A percentile compares a stretch with the other conserved stretches of the same genome.
These are phyloP conservation scores for Gymnosoma rotundatum DNA, from an alignment of 2,888 invertebrate genomes.

Conservation along the genomic window DNA sequence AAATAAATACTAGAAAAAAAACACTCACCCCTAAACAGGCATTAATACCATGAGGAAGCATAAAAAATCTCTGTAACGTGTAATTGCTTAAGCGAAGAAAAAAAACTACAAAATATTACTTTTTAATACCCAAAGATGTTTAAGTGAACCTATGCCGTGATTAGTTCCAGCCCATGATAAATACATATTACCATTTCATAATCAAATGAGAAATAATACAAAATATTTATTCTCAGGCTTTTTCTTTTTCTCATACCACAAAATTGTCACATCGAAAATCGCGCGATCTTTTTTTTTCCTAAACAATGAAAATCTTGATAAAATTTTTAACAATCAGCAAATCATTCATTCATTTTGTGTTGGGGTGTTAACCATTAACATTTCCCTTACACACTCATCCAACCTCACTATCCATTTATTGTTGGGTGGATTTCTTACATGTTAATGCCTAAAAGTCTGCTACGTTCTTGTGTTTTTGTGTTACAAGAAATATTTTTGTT, in stretches of 20 bases:
- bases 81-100: slow-evolving; percentile 50
- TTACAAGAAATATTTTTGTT: slow-evolving; percentile 38
- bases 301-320: slow-evolving; percentile 54
- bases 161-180: slow-evolving; percentile 61
- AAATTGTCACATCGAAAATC: slow-evolving; percentile 63
- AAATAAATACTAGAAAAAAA: slow-evolving; percentile 6
- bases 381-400: slow-evolving; percentile 20
- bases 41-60: neutral
- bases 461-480: neutral
- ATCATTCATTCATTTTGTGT: slow-evolving; percentile 17
- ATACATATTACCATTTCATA: slow-evolving; percentile 12
- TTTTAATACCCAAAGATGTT: slow-evolving; percentile 64
- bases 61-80: slow-evolving; percentile 54
- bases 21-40: slow-evolving; percentile 18
- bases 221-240: slow-evolving; percentile 44
- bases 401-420: slow-evolving; percentile 1
- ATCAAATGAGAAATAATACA: neutral
- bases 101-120: slow-evolving; percentile 56
- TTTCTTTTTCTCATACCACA: slow-evolving; percentile 58
- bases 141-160: slow-evolving; percentile 68
- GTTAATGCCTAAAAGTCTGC: slow-evolving; percentile 44
- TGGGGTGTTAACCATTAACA: slow-evolving; percentile 56
- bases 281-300: slow-evolving; percentile 51
- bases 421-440: slow-evolving; percentile 43
- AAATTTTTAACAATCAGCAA: slow-evolving; percentile 53